Percentiles rank a stretch among this genome's conserved stretches.
Evolutionary conservation across 1,140 invertebrate genomes (phyloP).

Genomic region (Papilio dardanus): DNA sequence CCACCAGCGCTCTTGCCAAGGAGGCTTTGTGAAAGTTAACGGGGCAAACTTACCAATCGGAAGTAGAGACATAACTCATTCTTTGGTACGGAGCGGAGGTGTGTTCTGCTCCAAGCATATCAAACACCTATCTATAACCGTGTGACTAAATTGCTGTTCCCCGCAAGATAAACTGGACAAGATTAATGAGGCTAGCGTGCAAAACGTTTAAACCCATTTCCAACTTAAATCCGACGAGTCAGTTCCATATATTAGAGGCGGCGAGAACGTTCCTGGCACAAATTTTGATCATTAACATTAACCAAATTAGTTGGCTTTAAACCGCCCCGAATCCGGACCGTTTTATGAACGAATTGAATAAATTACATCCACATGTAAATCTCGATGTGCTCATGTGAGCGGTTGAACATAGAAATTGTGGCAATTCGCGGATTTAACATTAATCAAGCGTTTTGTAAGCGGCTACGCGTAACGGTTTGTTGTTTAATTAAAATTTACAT

Average conservation of each 20-base stretch:
- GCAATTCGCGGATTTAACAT: conserved; percentile 37
- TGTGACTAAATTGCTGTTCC: conserved; percentile 66
- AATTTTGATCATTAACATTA: conserved; percentile 80
- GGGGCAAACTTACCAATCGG: conserved; percentile 14
- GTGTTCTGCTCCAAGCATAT: conserved; percentile 43
- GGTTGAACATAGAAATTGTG: conserved; percentile 31
- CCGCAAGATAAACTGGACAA: conserved; percentile 77
- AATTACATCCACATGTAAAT: conserved; percentile 55
- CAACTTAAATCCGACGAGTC: conserved; percentile 81
- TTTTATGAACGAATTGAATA: conserved; percentile 66
- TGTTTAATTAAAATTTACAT: conserved; percentile 5
- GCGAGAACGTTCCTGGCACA: conserved; percentile 77
- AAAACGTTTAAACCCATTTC: conserved; percentile 82
- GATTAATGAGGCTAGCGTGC: conserved; percentile 81
- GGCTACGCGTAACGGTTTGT: conserved; percentile 11
- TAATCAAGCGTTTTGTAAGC: conserved; percentile 32
- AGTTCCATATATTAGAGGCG: conserved; percentile 81
- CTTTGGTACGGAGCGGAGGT: conserved; percentile 7
- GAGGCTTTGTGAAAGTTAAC: conserved; percentile 28
- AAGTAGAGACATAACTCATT: conserved; percentile 35
- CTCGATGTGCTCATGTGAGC: conserved; percentile 38
- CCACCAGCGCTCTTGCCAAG: too few species aligned
- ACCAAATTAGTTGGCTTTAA: conserved; percentile 79
- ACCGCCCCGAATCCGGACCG: conserved; percentile 51
- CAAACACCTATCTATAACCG: conserved; percentile 57